Conservation (phyloP, 1,140 invertebrate genomes). For the Spodoptera litura region DNA sequence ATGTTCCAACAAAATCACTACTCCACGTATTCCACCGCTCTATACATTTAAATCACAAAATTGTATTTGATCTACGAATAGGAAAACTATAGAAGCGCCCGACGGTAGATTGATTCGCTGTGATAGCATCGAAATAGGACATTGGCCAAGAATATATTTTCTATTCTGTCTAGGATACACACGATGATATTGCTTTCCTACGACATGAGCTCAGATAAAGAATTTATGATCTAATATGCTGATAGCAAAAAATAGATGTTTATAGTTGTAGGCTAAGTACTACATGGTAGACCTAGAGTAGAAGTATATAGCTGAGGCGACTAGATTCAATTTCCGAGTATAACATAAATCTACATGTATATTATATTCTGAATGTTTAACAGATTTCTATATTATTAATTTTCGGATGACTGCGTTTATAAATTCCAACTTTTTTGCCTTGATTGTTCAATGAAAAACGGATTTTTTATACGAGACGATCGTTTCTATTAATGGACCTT, state of each 20-base stretch:
- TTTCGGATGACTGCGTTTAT: too few relatives aligned
- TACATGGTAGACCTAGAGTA: too few relatives aligned
- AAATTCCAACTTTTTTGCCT: too few relatives aligned
- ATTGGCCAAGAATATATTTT: constrained; percentile 23
- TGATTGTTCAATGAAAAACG: too few relatives aligned
- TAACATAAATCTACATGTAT: too few relatives aligned
- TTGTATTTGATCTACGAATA: constrained; percentile 29
- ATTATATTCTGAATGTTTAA: too few relatives aligned
- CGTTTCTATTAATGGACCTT: too few relatives aligned
- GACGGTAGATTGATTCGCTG: constrained; percentile 24
- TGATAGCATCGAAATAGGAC: constrained; percentile 27
- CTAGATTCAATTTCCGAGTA: too few relatives aligned
- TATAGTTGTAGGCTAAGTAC: background rate
- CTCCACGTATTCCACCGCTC: constrained; percentile 17
- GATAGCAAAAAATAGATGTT: background rate
- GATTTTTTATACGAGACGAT: too few relatives aligned
- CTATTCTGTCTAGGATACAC: constrained; percentile 17
- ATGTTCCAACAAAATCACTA: background rate
- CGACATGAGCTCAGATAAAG: constrained; percentile 2
- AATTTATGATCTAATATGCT: background rate
- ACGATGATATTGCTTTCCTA: background rate
- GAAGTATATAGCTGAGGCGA: too few relatives aligned
- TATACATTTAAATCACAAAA: constrained; percentile 37
- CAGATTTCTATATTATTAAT: too few relatives aligned
- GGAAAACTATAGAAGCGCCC: constrained; percentile 20